Evolutionary conservation across 2,888 invertebrate genomes (phyloP).

Genomic region (Globia sparganii): DNA sequence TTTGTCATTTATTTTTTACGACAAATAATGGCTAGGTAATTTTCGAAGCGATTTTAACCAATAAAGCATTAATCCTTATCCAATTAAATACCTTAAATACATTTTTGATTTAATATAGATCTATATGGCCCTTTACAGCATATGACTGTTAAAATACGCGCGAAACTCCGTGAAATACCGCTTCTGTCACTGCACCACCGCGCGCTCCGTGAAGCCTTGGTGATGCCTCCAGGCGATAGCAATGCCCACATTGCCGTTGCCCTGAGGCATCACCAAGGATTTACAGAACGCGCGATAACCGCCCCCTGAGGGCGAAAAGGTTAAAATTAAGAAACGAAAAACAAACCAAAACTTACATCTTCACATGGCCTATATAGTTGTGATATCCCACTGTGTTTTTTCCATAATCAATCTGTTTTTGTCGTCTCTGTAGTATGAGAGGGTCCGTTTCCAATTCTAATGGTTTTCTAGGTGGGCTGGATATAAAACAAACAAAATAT

Average conservation of each 20-base stretch:
- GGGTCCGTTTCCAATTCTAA: slow-evolving; percentile 93
- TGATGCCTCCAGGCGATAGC: not conserved
- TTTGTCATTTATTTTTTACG: no score
- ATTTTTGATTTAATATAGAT: no score
- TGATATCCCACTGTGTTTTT: slow-evolving; percentile 97
- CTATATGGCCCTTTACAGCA: no score
- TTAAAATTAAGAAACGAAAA: not conserved
- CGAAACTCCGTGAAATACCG: not conserved
- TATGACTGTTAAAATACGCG: not conserved
- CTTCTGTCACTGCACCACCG: no score
- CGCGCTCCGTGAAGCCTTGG: no score
- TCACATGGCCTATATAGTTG: slow-evolving; percentile 92
- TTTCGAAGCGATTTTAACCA: no score
- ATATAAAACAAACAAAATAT: slow-evolving; percentile 49
- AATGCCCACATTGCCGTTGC: not conserved
- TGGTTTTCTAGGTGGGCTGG: slow-evolving; percentile 73
- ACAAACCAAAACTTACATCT: slow-evolving; percentile 90
- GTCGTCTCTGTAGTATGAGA: slow-evolving; percentile 93
- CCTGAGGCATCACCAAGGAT: not conserved
- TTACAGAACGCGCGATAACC: not conserved
- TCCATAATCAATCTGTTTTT: slow-evolving; percentile 98
- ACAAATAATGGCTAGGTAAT: no score
- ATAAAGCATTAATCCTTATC: no score
- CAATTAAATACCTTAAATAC: no score
- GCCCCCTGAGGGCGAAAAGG: not conserved